Evolutionary conservation across 2,113 vertebrate species (phyloP), one percentile per base, ranked within the genome.

Genomic region (Alces alces): DNA sequence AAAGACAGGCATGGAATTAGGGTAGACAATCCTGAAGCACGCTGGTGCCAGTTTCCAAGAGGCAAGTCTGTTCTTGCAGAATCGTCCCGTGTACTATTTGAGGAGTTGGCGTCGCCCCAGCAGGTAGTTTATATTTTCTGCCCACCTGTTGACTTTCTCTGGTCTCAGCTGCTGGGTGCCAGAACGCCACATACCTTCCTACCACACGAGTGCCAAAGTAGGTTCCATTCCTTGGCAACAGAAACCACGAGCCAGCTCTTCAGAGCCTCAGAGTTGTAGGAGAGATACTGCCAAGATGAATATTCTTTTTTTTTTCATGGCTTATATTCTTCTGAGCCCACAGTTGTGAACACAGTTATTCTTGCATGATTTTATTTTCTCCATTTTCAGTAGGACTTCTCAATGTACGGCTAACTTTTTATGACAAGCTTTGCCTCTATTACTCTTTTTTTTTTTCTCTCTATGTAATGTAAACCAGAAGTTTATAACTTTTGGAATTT

Each of bases 331-430:
- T 98, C 92, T 61, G 93, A 96, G 50, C 19, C 64, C 96, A 84
- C 52, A 27, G 52, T 96, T 91, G 91, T 96, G 36, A 97, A 93
- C 60, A 88, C 47, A 96, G 76, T 50, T 94, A 85, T 93, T 96
- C 97, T 97, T 76, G 43, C 30, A 47, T 94, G 58, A 95, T 98
- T 96, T 76, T 94, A 78, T 94, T 97, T 98, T 94, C 55, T 92
- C 91, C 60, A 14, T 95, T 97, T 98, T 97, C 96, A 97, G 91
- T 95, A 96, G 50, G 33, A 95, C 95, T 98, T 97, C 57, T 95
- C 93, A 94, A 84, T 55, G 96, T 36, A 7, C 0, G 50, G 91
- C 95, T 98, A 94, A 95, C 50, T 95, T 98, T 97, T 92, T 97
- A 89, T 97, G 86, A 97, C 97, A 97, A 95, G 36, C 30, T 6